A percentile compares a stretch with the other conserved stretches of the same genome.
Evolutionary conservation across 64 coral and sea anemone species (phyloP).

Genomic region (Hydrozoanthus tunicans): DNA sequence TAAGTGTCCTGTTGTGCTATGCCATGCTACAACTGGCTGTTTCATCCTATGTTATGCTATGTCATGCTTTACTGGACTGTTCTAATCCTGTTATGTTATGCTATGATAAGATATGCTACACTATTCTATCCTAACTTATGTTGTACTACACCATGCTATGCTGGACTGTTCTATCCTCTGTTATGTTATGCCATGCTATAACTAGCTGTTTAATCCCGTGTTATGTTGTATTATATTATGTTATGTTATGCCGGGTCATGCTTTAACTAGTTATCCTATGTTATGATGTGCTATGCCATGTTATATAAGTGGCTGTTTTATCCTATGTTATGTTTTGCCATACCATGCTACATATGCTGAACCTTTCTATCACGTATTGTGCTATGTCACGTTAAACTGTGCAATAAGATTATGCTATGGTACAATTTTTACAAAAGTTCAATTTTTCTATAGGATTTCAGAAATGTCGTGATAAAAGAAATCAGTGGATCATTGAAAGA

Average conservation of each 20-base stretch:
- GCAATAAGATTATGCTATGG: background rate
- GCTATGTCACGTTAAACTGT: background rate
- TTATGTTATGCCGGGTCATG: background rate
- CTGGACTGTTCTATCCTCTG: background rate
- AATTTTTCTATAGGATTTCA: constrained; percentile 4
- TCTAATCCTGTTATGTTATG: background rate
- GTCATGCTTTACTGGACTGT: background rate
- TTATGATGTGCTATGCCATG: background rate
- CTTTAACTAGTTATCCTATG: background rate
- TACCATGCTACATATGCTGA: background rate
- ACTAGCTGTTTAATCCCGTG: background rate
- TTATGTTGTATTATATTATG: background rate
- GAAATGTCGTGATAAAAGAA: background rate
- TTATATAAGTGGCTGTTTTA: background rate
- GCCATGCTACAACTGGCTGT: background rate
- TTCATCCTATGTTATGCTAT: too few relatives aligned
- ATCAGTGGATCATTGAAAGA: constrained; percentile 7
- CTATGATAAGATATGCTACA: background rate
- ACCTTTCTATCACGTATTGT: too few relatives aligned
- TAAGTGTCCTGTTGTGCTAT: background rate
- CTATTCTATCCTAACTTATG: background rate
- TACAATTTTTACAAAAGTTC: background rate
- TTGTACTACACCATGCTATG: background rate
- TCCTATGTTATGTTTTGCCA: background rate
- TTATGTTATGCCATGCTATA: background rate